phyloP scores from a whole-genome alignment of 2,113 vertebrate genomes.

The Ailuropoda melanoleuca region DNA sequence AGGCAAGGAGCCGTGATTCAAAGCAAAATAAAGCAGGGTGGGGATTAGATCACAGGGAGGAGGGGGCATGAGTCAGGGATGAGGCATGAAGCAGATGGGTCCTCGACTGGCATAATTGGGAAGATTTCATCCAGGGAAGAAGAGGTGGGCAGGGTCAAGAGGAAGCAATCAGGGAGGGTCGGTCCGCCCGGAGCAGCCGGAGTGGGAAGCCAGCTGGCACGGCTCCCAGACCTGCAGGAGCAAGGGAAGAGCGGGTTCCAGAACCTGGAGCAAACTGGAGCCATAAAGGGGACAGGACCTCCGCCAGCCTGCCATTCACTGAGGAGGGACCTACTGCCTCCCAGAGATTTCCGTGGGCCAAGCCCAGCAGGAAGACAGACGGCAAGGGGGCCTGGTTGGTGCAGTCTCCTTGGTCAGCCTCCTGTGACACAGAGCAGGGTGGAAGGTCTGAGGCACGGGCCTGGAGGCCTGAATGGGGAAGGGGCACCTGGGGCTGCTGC shows the following conservation, averaged over 20 bases:
- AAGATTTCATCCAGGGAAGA: not conserved
- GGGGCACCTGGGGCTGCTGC: too few relatives aligned
- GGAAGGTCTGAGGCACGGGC: fast-evolving
- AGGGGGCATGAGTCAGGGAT: not conserved
- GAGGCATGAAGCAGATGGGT: not conserved
- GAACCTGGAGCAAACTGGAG: not conserved
- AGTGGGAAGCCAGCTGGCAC: not conserved
- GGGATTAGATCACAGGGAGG: not conserved
- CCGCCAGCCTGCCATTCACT: not conserved
- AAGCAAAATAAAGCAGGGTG: not conserved
- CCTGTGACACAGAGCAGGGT: not conserved
- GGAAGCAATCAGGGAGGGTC: not conserved
- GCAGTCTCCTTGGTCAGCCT: not conserved
- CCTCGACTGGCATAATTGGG: fast-evolving
- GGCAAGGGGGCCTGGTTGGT: not conserved
- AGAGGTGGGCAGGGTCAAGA: not conserved
- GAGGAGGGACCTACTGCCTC: not conserved
- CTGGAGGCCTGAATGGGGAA: not conserved
- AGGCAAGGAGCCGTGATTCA: not conserved
- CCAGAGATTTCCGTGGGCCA: not conserved
- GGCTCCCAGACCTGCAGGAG: not conserved
- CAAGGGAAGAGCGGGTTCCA: not conserved
- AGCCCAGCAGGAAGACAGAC: not conserved
- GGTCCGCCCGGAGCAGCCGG: too few relatives aligned
- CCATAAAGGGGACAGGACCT: not conserved